Conservation (phyloP, 37 sponge, comb jelly and placozoan genomes). For the Petrosia ficiformis region DNA sequence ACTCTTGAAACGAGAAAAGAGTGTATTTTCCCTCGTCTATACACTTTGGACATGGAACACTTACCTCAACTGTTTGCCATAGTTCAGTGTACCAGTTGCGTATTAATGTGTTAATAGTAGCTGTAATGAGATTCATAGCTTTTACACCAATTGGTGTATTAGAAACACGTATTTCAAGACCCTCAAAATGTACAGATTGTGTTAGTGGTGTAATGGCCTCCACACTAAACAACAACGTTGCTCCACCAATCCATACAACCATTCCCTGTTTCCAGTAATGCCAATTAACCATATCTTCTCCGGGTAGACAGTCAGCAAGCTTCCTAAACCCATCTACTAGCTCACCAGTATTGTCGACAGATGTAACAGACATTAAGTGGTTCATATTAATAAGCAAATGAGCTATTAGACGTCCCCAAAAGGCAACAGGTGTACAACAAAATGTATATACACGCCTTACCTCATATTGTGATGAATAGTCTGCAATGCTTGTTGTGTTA, state of each 20-base stretch:
- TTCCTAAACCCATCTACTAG: background rate
- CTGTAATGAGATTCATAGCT: slow-evolving; percentile 36
- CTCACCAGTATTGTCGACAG: background rate
- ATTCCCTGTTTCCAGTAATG: slow-evolving; percentile 50
- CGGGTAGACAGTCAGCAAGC: background rate
- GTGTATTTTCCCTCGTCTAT: background rate
- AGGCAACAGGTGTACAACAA: slow-evolving; percentile 18
- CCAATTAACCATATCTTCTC: slow-evolving; percentile 35
- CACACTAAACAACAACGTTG: slow-evolving; percentile 32
- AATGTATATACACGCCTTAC: slow-evolving; percentile 40
- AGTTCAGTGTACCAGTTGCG: slow-evolving; percentile 62
- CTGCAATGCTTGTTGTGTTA: background rate
- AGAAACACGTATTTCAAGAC: slow-evolving; percentile 48
- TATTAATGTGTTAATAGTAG: slow-evolving; percentile 50
- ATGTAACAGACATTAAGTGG: background rate
- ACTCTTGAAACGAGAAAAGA: slow-evolving; percentile 32
- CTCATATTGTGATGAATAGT: slow-evolving; percentile 19
- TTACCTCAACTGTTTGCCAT: slow-evolving; percentile 38
- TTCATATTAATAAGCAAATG: slow-evolving; percentile 53
- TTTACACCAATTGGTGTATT: slow-evolving; percentile 31
- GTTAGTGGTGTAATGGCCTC: slow-evolving; percentile 12
- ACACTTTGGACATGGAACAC: slow-evolving; percentile 57
- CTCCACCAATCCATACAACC: slow-evolving; percentile 32
- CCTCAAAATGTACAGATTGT: slow-evolving; percentile 12
- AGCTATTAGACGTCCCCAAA: slow-evolving; percentile 51